A percentile compares a stretch with the other conserved stretches of the same genome.
phyloP scores from a whole-genome alignment of 2,113 vertebrate species.

The Nothobranchius furzeri region DNA sequence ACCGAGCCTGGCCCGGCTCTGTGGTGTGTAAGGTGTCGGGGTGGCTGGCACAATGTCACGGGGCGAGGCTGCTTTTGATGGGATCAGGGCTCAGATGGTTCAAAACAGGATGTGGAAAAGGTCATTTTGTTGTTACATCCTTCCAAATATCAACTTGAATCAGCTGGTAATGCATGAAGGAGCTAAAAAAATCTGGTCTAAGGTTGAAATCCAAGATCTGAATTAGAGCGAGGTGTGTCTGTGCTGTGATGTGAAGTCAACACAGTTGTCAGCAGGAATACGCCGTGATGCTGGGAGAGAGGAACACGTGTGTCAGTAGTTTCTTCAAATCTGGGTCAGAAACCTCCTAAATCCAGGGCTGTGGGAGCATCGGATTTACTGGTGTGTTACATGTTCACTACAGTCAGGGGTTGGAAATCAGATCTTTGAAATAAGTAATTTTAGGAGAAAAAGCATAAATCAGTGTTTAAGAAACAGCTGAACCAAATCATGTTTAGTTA shows the following conservation, averaged over 20 bases:
- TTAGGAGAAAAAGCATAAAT: not conserved
- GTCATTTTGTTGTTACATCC: slow-evolving; percentile 53
- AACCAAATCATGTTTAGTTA: not conserved
- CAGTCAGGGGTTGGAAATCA: not conserved
- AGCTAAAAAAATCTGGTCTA: not conserved
- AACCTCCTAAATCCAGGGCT: slow-evolving; percentile 24
- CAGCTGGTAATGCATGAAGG: slow-evolving; percentile 19
- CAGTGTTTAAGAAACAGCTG: not conserved
- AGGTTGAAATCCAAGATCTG: not conserved
- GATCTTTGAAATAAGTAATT: slow-evolving; percentile 7
- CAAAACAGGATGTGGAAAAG: slow-evolving; percentile 62
- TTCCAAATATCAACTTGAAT: slow-evolving; percentile 14
- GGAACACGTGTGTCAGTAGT: slow-evolving; percentile 15
- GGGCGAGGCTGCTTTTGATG: slow-evolving; percentile 60
- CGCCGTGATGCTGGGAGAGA: slow-evolving; percentile 7
- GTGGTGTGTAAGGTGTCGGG: slow-evolving; percentile 25
- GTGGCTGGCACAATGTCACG: slow-evolving; percentile 41
- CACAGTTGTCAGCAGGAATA: slow-evolving; percentile 33
- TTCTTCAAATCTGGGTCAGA: slow-evolving; percentile 36
- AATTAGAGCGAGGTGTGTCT: slow-evolving; percentile 5
- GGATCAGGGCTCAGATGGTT: slow-evolving; percentile 52
- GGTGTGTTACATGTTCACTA: slow-evolving; percentile 5
- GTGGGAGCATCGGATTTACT: slow-evolving; percentile 22
- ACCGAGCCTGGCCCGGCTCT: slow-evolving; percentile 24
- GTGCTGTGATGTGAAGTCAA: slow-evolving; percentile 3